phyloP scores from a whole-genome alignment of 1,140 invertebrate genomes.

The Myzus persicae region DNA sequence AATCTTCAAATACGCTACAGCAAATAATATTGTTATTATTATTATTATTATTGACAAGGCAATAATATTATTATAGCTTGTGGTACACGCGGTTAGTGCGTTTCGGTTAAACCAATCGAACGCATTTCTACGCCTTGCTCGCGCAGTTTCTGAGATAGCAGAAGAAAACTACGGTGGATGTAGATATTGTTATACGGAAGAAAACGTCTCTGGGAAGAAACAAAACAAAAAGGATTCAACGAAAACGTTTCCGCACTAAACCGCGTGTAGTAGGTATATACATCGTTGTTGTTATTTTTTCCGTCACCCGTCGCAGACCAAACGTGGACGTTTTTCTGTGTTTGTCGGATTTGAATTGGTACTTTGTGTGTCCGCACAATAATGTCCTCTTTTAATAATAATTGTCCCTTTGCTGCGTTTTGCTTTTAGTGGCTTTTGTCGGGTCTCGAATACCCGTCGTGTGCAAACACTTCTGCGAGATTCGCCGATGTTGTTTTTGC shows the following conservation, averaged over 20 bases:
- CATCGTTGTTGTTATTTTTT: slow-evolving; percentile 7
- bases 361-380: background rate
- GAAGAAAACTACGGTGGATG: background rate
- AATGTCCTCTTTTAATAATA: slow-evolving; percentile 9
- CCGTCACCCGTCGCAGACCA: background rate
- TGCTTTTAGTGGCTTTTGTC: slow-evolving; percentile 1
- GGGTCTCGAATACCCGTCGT: background rate
- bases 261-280: background rate
- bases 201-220: background rate
- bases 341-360: slow-evolving; percentile 4
- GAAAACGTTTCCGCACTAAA: background rate
- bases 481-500: background rate
- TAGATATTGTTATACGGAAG: background rate
- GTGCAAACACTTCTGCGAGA: background rate
- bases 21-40: too few species aligned
- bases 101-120: too few species aligned
- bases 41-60: too few species aligned
- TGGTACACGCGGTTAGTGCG: too few species aligned
- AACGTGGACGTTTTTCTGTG: background rate
- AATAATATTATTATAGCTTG: too few species aligned
- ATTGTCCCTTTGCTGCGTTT: background rate
- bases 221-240: background rate
- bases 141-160: too few species aligned
- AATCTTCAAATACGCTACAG: too few species aligned
- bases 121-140: background rate